These are phyloP conservation scores for Itoplectis maculator DNA, from an alignment of 2,888 invertebrate species.

Conservation along the genomic window DNA sequence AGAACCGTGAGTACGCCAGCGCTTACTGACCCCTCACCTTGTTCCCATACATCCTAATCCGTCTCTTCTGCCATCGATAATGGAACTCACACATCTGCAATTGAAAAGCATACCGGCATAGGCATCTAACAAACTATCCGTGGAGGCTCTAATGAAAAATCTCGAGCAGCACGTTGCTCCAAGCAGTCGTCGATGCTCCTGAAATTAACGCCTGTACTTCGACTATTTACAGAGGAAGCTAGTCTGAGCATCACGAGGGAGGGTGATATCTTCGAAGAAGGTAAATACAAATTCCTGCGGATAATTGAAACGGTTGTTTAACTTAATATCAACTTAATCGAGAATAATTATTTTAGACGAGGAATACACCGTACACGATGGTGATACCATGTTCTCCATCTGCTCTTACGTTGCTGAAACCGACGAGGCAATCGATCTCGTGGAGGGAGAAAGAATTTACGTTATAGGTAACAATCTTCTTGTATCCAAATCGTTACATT, in stretches of 20 bases:
- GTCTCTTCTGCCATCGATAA: conserved; percentile 65
- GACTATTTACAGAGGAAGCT: conserved; percentile 88
- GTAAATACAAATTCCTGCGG: conserved; percentile 74
- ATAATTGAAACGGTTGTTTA: conserved; percentile 1
- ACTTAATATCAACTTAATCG: conserved; percentile 27
- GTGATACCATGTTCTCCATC: conserved; percentile 93
- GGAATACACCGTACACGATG: conserved; percentile 87
- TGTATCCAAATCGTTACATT: not conserved
- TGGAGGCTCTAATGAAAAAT: conserved; percentile 57
- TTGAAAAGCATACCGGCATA: conserved; percentile 83
- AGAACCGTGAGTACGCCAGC: conserved; percentile 74
- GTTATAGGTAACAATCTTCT: conserved; percentile 87
- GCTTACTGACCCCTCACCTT: conserved; percentile 56
- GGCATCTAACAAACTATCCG: conserved; percentile 66
- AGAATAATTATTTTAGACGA: conserved; percentile 76
- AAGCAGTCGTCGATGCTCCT: conserved; percentile 43
- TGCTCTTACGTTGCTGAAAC: conserved; percentile 94
- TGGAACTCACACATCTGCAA: conserved; percentile 70
- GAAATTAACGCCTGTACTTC: conserved; percentile 66
- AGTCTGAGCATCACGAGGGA: conserved; percentile 90
- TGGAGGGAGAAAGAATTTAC: conserved; percentile 95
- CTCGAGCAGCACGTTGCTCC: conserved; percentile 62
- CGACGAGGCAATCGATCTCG: conserved; percentile 94
- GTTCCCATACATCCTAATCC: conserved; percentile 49
- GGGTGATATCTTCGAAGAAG: conserved; percentile 87